Conservation (phyloP, 2,888 invertebrate genomes). For the Napeogenes inachia region DNA sequence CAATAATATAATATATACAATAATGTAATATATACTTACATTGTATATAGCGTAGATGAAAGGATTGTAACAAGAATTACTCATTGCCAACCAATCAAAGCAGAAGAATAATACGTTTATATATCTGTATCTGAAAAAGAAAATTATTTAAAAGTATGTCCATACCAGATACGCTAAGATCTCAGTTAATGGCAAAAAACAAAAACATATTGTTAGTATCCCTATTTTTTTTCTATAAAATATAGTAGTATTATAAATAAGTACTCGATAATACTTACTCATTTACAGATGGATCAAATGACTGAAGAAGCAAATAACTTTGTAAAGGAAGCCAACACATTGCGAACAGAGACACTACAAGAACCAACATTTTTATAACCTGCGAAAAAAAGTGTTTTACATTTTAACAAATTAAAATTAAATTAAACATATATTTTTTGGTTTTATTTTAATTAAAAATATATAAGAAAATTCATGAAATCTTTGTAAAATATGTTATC, state of each 20-base stretch:
- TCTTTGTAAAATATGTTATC: too few relatives aligned
- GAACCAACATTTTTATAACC: slow-evolving; percentile 93
- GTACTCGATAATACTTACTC: slow-evolving; percentile 69
- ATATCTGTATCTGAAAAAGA: slow-evolving; percentile 81
- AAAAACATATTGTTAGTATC: too few relatives aligned
- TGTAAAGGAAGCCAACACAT: slow-evolving; percentile 91
- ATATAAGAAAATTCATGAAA: too few relatives aligned
- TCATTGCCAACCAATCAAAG: slow-evolving; percentile 92
- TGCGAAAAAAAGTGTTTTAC: slow-evolving; percentile 47
- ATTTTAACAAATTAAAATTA: too few relatives aligned
- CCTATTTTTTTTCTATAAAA: background rate
- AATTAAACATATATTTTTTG: too few relatives aligned
- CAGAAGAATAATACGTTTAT: slow-evolving; percentile 92
- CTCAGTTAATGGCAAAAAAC: background rate
- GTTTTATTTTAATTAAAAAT: too few relatives aligned
- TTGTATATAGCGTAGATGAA: slow-evolving; percentile 94
- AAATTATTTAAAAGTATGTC: background rate
- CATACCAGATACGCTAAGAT: background rate
- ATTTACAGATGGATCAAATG: slow-evolving; percentile 83
- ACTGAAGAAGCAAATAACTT: slow-evolving; percentile 83
- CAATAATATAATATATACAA: background rate
- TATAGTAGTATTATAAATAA: background rate
- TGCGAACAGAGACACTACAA: slow-evolving; percentile 88
- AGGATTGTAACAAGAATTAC: slow-evolving; percentile 93
- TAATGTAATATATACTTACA: slow-evolving; percentile 73